Conservation (phyloP, 2,113 vertebrate genomes). For the Nycticryphes semicollaris region DNA sequence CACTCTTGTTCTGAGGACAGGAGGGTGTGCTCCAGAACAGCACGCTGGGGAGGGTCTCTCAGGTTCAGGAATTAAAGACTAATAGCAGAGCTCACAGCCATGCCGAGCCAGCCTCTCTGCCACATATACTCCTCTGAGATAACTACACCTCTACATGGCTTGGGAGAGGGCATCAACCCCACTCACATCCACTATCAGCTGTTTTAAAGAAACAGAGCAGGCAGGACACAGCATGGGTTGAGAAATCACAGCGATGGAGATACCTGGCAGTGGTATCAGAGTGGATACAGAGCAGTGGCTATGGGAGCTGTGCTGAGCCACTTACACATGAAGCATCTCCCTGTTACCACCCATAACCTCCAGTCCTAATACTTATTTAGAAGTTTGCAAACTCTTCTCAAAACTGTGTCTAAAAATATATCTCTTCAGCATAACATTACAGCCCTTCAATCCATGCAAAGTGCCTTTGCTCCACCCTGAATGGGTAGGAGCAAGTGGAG, state of each 20-base stretch:
- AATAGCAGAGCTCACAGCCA: neutral
- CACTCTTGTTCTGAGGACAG: neutral
- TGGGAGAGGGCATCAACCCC: neutral
- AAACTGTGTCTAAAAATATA: neutral
- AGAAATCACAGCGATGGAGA: neutral
- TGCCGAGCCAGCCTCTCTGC: neutral
- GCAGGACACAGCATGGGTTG: neutral
- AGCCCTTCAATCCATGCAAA: neutral
- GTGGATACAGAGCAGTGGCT: neutral
- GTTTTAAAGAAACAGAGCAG: neutral
- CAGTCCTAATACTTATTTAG: neutral
- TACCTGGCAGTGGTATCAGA: neutral
- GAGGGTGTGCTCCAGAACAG: neutral
- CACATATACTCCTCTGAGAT: rapidly evolving
- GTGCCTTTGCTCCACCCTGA: neutral
- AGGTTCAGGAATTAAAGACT: neutral
- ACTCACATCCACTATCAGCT: neutral
- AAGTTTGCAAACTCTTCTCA: neutral
- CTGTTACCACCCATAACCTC: neutral
- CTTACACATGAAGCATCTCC: neutral
- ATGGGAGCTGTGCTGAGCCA: neutral
- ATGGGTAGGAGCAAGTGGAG: neutral
- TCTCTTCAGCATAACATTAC: neutral
- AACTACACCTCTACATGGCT: neutral
- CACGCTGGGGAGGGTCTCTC: neutral